Percentiles rank a stretch among this genome's conserved stretches.
Conservation (phyloP, 2,797 vertebrate genomes). For the Sebastes flavidus region DNA sequence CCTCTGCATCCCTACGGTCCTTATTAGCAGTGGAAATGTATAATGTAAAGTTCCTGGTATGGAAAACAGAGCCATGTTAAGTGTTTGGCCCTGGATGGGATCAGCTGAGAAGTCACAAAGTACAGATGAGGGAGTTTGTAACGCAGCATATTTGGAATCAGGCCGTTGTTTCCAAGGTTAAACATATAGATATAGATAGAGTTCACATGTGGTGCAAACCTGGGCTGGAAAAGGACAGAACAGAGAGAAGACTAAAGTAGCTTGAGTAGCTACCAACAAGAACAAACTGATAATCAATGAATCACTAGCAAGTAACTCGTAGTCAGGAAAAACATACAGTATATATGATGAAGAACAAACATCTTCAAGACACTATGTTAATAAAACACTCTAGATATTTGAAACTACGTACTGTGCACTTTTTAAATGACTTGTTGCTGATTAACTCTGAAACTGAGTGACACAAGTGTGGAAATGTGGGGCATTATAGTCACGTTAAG, state of each 20-base stretch:
- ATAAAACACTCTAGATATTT: background rate
- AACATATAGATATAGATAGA: background rate
- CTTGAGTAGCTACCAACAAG: background rate
- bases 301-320: background rate
- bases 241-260: background rate
- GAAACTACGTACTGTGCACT: background rate
- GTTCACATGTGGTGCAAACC: constrained; percentile 48
- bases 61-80: constrained; percentile 27
- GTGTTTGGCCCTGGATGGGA: background rate
- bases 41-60: constrained; percentile 4
- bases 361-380: background rate
- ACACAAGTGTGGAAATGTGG: background rate
- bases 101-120: constrained; percentile 22
- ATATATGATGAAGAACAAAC: background rate
- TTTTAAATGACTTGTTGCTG: background rate
- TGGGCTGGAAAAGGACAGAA: constrained; percentile 1
- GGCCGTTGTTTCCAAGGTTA: constrained; percentile 28
- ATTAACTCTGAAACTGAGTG: background rate
- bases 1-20: background rate
- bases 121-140: constrained; percentile 23
- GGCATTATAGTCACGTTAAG: background rate
- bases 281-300: background rate
- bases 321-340: background rate
- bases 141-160: constrained; percentile 22
- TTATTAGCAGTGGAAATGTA: constrained; percentile 28